Evolutionary conservation across 2,113 vertebrate species (phyloP).

Genomic region (Leptocoma aspasia): DNA sequence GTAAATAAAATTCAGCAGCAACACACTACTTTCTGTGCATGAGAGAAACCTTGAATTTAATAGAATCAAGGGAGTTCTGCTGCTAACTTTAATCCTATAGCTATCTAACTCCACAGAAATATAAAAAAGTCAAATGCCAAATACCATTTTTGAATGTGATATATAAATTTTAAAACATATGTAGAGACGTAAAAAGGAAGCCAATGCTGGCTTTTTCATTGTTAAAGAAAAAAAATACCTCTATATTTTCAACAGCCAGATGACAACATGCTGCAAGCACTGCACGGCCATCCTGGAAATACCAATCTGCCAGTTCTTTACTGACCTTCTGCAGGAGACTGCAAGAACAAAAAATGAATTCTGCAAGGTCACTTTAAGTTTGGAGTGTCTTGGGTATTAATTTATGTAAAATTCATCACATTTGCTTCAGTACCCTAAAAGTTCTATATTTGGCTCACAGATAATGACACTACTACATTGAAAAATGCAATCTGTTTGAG

Average conservation of each 20-base stretch:
- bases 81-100: not conserved
- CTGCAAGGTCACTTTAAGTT: not conserved
- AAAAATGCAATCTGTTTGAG: not conserved
- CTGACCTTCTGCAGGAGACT: slow-evolving; percentile 87
- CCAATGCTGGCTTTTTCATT: not conserved
- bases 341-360: not conserved
- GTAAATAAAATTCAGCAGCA: not conserved
- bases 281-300: slow-evolving; percentile 89
- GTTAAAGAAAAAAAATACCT: slow-evolving; percentile 73
- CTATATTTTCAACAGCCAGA: slow-evolving; percentile 86
- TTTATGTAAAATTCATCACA: not conserved
- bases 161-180: not conserved
- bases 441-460: not conserved
- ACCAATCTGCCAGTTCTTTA: slow-evolving; percentile 89
- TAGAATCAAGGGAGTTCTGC: not conserved
- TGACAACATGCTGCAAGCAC: slow-evolving; percentile 92
- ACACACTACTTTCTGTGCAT: not conserved
- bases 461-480: not conserved
- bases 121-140: not conserved
- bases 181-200: not conserved
- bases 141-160: not conserved
- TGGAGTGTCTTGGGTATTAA: not conserved
- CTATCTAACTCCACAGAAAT: not conserved
- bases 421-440: not conserved
- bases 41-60: not conserved